Base-by-base conservation (phyloP, 2,113 vertebrate species). In the Melanotaenia duboulayi region DNA sequence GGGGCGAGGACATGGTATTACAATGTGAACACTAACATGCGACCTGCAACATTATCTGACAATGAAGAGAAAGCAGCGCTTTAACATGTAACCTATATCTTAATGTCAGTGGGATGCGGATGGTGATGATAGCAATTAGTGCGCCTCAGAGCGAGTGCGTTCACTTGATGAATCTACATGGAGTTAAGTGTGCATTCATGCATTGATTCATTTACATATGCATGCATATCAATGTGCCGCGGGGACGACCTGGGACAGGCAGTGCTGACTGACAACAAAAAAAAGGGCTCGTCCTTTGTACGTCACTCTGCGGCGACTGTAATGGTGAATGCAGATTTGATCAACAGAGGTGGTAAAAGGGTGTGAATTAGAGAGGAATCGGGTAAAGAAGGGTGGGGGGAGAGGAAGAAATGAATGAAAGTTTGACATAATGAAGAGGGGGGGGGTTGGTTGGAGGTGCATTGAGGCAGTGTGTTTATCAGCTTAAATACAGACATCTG, bases 401-500 rank as follows among this genome's bases (percentile, higher is more conserved):
- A 25, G 79, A 67, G 74, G 66, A 65, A 67, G 86, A 75, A 70
- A 83, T 89, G 87, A 93, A 92, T 92, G 89, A 92, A 93, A 91
- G 91, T 93, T 94, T 91, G 90, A 93, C 85, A 91, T 92, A 92
- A 93, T 93, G 92, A 93, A 85, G 85, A 78, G 76, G 59, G 90
- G 55, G 87, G 50, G 37, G 72, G 74, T 73, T 66, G 80, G 70
- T 44, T 82, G 78, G 81, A 76, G 80, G 85, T 82, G 86, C 73
- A 84, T 69, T 83, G 76, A 84, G 84, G 86, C 82, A 74, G 85
- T 70, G 87, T 85, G 89, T 92, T 93, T 93, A 94, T 92, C 89
- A 85, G 90, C 91, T 92, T 92, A 94, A 92, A 93, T 91, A 88
- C 91, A 90, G 93, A 94, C 93, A 94, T 94, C 93, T 94, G 92